These are phyloP conservation scores for Parazoanthus swiftii DNA, from an alignment of 92 coral and sea anemone genomes.

Conservation along the genomic window DNA sequence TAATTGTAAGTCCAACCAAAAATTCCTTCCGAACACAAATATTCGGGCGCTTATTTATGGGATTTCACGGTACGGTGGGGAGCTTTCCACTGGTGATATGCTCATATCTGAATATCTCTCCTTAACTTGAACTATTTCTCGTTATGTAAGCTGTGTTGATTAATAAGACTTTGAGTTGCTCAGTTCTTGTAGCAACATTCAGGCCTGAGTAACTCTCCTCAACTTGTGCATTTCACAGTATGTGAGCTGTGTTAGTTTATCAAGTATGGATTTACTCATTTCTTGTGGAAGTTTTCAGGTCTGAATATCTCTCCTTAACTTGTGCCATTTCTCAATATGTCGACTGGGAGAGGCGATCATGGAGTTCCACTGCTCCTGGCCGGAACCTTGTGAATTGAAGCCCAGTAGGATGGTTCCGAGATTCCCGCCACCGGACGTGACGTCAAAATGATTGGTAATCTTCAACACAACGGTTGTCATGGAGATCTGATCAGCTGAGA, in stretches of 20 bases:
- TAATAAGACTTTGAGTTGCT: constrained; percentile 43
- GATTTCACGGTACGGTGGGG: no score
- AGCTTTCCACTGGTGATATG: no score
- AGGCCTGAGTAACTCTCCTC: constrained; percentile 43
- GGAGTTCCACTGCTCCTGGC: constrained; percentile 96
- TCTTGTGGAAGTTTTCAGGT: neutral
- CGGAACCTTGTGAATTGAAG: constrained; percentile 86
- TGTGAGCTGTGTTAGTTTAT: constrained; percentile 81
- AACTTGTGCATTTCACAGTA: constrained; percentile 79
- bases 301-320: constrained; percentile 59
- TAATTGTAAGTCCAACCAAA: no score
- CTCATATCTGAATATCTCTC: constrained; percentile 34
- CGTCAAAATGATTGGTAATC: constrained; percentile 78
- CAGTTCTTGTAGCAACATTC: neutral
- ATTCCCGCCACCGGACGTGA: constrained; percentile 58
- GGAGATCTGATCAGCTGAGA: constrained; percentile 93
- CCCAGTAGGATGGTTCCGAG: constrained; percentile 86
- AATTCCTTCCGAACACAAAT: no score
- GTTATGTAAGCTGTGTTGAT: constrained; percentile 73
- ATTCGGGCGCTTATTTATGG: no score
- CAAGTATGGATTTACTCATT: constrained; percentile 19
- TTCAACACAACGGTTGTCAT: constrained; percentile 90
- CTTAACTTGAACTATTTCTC: constrained; percentile 81
- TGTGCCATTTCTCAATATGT: constrained; percentile 97
- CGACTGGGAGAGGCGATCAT: constrained; percentile 95